Percentiles rank a stretch among this genome's conserved stretches.
These are phyloP conservation scores for Apistogramma diplotaenia DNA, from an alignment of 2,113 vertebrate species.

Conservation along the genomic window DNA sequence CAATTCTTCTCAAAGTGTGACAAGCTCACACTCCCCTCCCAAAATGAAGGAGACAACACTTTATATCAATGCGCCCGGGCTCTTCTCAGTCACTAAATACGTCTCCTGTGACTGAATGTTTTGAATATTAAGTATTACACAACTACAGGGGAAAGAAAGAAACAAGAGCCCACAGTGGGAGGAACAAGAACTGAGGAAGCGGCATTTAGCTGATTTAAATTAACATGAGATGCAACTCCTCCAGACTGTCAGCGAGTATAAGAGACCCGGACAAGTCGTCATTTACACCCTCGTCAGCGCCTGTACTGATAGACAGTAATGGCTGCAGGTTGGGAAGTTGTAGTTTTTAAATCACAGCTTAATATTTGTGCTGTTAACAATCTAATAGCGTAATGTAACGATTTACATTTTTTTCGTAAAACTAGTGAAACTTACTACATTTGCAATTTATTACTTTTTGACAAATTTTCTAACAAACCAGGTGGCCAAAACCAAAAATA, in stretches of 20 bases:
- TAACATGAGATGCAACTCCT: slow-evolving; percentile 7
- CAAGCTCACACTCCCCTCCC: slow-evolving; percentile 5
- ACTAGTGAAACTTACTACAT: too few species aligned
- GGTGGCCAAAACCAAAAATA: background rate
- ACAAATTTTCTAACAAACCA: background rate
- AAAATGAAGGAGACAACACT: slow-evolving; percentile 25
- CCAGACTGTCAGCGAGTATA: slow-evolving; percentile 34
- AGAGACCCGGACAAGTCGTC: slow-evolving; percentile 18
- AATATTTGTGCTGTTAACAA: background rate
- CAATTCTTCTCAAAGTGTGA: slow-evolving; percentile 6
- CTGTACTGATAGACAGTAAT: too few species aligned
- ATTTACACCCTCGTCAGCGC: too few species aligned
- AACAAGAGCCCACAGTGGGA: slow-evolving; percentile 14
- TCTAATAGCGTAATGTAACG: background rate
- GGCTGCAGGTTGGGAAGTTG: background rate
- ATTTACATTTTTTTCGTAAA: background rate
- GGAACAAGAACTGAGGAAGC: background rate
- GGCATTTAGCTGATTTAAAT: slow-evolving; percentile 43
- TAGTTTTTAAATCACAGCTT: background rate
- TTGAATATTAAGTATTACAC: slow-evolving; percentile 42
- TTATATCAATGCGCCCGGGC: slow-evolving; percentile 14
- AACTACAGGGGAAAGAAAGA: slow-evolving; percentile 11
- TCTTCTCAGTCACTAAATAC: slow-evolving; percentile 15
- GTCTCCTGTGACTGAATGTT: slow-evolving; percentile 17
- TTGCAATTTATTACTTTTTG: background rate